Conservation (phyloP, 2,888 invertebrate species). For the Idaea biselata region DNA sequence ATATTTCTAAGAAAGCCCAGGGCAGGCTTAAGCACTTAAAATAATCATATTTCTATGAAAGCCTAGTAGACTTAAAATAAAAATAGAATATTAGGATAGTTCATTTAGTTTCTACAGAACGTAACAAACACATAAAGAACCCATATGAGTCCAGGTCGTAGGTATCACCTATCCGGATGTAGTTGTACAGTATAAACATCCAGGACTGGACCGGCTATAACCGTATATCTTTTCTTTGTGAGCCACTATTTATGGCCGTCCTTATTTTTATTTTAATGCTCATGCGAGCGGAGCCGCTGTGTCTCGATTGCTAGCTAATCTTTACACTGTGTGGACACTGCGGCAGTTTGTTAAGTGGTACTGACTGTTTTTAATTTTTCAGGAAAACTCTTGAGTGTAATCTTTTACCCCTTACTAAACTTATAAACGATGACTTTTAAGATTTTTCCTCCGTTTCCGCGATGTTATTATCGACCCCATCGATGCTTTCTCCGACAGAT, state of each 20-base stretch:
- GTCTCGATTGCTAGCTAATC: slow-evolving; percentile 67
- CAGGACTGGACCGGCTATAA: slow-evolving; percentile 68
- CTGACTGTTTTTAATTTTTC: slow-evolving; percentile 8
- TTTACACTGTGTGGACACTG: slow-evolving; percentile 15
- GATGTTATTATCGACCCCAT: too few relatives aligned
- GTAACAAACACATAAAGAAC: slow-evolving; percentile 12
- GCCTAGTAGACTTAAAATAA: too few relatives aligned
- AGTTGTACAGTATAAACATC: slow-evolving; percentile 28
- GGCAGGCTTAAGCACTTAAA: too few relatives aligned
- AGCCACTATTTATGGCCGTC: slow-evolving; percentile 69
- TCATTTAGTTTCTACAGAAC: slow-evolving; percentile 7
- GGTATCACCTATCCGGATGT: slow-evolving; percentile 20
- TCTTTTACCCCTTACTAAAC: too few relatives aligned
- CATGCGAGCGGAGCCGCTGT: slow-evolving; percentile 73
- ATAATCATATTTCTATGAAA: too few relatives aligned
- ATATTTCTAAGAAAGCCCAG: too few relatives aligned
- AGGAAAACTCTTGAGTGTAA: slow-evolving; percentile 4
- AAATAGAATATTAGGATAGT: too few relatives aligned
- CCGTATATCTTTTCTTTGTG: slow-evolving; percentile 79
- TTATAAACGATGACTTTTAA: too few relatives aligned
- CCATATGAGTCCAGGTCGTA: slow-evolving; percentile 29
- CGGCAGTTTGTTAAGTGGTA: slow-evolving; percentile 12
- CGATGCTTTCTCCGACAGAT: too few relatives aligned
- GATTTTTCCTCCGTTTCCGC: too few relatives aligned
- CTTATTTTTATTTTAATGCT: slow-evolving; percentile 81